Percentiles rank a stretch among this genome's conserved stretches.
Conservation (phyloP, 2,888 invertebrate genomes). For the Netelia virgata region DNA sequence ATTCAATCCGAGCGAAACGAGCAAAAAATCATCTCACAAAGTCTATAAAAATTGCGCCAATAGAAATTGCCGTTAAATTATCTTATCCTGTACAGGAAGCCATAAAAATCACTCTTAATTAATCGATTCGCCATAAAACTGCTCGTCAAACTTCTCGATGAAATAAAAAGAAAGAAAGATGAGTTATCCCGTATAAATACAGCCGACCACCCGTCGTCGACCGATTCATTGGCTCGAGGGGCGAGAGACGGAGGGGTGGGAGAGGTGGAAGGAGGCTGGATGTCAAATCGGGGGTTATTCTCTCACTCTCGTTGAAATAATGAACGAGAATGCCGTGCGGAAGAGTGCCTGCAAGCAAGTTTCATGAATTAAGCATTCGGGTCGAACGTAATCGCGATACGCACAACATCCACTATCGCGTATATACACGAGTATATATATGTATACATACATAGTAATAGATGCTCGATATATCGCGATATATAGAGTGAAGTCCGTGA, state of each 20-base stretch:
- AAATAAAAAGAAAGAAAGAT: not conserved
- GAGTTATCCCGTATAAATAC: not conserved
- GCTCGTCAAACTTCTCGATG: constrained; percentile 1
- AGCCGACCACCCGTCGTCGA: not conserved
- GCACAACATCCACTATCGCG: constrained; percentile 15
- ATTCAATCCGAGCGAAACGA: not conserved
- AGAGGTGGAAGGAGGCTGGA: not conserved
- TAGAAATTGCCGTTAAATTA: not conserved
- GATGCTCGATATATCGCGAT: not conserved
- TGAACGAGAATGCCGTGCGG: constrained; percentile 35
- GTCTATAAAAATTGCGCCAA: not conserved
- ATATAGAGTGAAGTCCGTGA: constrained; percentile 15
- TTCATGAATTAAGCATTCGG: constrained; percentile 78
- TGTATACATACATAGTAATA: not conserved
- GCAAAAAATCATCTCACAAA: not conserved
- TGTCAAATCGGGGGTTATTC: not conserved
- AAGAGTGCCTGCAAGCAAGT: constrained; percentile 64
- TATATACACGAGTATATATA: not conserved
- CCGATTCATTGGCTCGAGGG: not conserved
- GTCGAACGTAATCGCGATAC: constrained; percentile 46
- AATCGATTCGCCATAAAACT: not conserved
- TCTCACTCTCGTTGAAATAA: constrained; percentile 37
- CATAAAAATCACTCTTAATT: not conserved
- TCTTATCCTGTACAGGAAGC: not conserved
- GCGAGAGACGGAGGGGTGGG: not conserved